Base-by-base conservation (phyloP, 2,113 vertebrate species). In the Grantiella picta region DNA sequence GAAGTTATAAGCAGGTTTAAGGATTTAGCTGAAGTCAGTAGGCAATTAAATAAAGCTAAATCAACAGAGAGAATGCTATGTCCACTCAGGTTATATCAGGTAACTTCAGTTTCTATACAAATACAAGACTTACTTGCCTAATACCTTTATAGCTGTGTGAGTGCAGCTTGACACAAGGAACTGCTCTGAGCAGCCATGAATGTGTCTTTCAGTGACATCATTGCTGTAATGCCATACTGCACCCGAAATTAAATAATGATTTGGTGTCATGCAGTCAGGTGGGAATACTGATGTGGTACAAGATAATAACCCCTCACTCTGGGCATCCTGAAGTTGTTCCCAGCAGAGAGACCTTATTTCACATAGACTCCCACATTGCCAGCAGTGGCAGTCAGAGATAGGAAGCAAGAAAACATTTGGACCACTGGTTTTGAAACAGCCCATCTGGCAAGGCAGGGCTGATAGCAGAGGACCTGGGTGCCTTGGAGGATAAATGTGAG, bases 1-100 rank as follows among this genome's bases (percentile, higher is more conserved):
- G 69, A 92, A 92, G 68, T 36, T 78, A 52, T 33, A 33, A 90
- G 68, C 82, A 54, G 57, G 38, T 80, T 76, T 63, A 92, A 90
- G 88, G 80, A 91, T 92, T 95, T 96, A 73, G 38, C 35, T 79
- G 83, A 89, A 94, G 65, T 47, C 91, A 60, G 42, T 49, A 80
- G 12, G 69, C 52, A 71, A 75, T 78, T 82, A 82, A 68, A 52
- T 78, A 61, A 89, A 80, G 60, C 60, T 91, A 91, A 84, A 82
- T 70, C 86, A 96, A 94, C 63, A 94, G 0, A 86, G 65, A 75
- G 49, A 94, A 91, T 63, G 25, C 9, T 90, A 36, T 44, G 57
- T 79, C 61, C 42, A 53, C 64, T 89, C 22, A 80, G 71, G 88
- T 86, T 86, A 47, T 49, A 78, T 75, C 61, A 66, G 38, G 66